Conservation (phyloP, 2,797 vertebrate species). For the Rhinogobio ventralis region DNA sequence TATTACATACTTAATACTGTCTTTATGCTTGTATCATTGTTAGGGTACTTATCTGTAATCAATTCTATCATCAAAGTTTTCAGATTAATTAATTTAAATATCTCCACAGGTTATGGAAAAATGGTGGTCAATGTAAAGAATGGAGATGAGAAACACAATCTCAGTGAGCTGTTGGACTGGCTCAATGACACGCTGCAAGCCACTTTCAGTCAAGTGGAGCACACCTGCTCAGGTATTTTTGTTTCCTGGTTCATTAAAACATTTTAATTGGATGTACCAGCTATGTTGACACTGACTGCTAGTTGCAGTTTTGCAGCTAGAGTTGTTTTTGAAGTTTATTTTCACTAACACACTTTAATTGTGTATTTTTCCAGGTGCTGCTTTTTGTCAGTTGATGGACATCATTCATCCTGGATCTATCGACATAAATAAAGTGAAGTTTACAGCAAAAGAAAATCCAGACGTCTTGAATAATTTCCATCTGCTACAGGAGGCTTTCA, state of each 20-base stretch:
- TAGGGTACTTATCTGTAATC: background rate
- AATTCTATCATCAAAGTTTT: background rate
- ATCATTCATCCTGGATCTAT: slow-evolving; percentile 66
- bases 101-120: slow-evolving; percentile 49
- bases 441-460: slow-evolving; percentile 45
- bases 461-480: slow-evolving; percentile 67
- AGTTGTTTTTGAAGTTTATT: background rate
- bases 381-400: slow-evolving; percentile 75
- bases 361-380: slow-evolving; percentile 64
- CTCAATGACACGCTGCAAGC: slow-evolving; percentile 68
- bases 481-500: slow-evolving; percentile 69
- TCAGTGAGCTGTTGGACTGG: slow-evolving; percentile 69
- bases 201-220: slow-evolving; percentile 65
- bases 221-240: slow-evolving; percentile 68
- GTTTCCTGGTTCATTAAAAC: background rate
- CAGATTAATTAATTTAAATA: background rate
- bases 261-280: background rate
- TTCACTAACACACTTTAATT: background rate
- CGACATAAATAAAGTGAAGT: slow-evolving; percentile 65
- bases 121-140: slow-evolving; percentile 61
- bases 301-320: too few species aligned
- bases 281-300: background rate
- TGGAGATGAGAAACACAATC: slow-evolving; percentile 12
- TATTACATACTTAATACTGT: background rate
- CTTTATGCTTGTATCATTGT: background rate